Base-by-base conservation (phyloP, 2,113 vertebrate genomes). In the Hydrolagus affinis region DNA sequence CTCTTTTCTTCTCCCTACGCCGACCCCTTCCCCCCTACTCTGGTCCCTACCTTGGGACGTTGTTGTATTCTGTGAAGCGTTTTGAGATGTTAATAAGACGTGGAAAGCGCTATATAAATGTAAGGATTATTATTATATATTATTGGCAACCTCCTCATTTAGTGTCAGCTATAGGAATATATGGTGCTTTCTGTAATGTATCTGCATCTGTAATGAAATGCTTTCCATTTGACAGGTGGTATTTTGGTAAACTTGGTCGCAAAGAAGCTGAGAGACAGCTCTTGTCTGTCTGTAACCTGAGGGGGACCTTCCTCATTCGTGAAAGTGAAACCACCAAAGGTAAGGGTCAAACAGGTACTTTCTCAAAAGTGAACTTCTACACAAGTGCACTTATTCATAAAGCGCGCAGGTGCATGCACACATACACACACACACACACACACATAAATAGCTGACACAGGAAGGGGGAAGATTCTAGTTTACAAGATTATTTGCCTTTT, bases 261-360 rank as follows among this genome's bases (percentile, higher is more conserved):
- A 99, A 99, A 91, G 98, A 99, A 90, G 97, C 98, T 0, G 98
- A 99, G 92, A 94, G 98, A 88, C 96, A 97, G 90, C 95, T 99
- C 86, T 91, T 99, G 90, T 97, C 95, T 3, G 94, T 95, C 86
- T 96, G 96, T 80, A 99, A 98, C 89, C 94, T 94, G 66, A 93
- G 95, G 89, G 98, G 97, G 88, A 98, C 96, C 89, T 99, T 96
- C 91, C 94, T 99, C 88, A 97, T 98, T 89, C 95, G 98, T 59
- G 97, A 99, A 91, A 99, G 98, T 0, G 97, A 99, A 94, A 99
- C 98, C 90, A 99, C 96, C 87, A 98, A 98, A 96, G 98, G 98
- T 98, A 93, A 86, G 78, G 62, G 11, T 44, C 44, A 44, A n/a
- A 6, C 44, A 3, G 44, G 44, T 44, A 44, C 32, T 74, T 17